A percentile compares a stretch with the other conserved stretches of the same genome.
phyloP scores from a whole-genome alignment of 2,113 vertebrate species.

The Lepisosteus osseus region DNA sequence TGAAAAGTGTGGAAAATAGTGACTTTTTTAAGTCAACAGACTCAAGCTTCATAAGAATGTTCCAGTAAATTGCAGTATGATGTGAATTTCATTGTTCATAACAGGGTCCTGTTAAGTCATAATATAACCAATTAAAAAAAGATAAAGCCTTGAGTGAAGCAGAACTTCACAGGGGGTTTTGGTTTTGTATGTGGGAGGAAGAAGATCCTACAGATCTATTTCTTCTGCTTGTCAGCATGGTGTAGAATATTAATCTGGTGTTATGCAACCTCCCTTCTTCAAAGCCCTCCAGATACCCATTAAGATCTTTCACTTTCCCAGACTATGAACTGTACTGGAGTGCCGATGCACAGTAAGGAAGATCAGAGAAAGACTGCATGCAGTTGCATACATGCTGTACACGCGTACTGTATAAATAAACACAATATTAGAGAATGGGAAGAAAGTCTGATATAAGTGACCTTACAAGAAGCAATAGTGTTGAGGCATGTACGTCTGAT shows the following conservation, averaged over 20 bases:
- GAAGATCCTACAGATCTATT: conserved; percentile 56
- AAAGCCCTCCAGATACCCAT: conserved; percentile 22
- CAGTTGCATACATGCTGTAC: not conserved
- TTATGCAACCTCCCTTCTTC: conserved; percentile 54
- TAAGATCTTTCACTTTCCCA: not conserved
- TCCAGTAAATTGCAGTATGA: too few species aligned
- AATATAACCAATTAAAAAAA: conserved; percentile 49
- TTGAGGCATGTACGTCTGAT: too few species aligned
- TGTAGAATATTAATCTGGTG: conserved; percentile 59
- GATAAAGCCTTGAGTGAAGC: conserved; percentile 23
- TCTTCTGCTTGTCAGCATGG: conserved; percentile 42
- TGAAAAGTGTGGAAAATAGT: too few species aligned
- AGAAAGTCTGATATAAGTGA: too few species aligned
- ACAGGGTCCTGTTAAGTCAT: too few species aligned
- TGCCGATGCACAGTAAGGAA: conserved; percentile 22
- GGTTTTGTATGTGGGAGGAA: conserved; percentile 52
- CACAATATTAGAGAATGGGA: too few species aligned
- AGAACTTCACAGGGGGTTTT: conserved; percentile 43
- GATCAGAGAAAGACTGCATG: too few species aligned
- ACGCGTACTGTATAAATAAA: not conserved
- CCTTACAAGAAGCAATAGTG: too few species aligned
- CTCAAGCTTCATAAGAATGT: too few species aligned
- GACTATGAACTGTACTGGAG: conserved; percentile 29
- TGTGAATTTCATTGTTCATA: too few species aligned
- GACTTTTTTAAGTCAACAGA: too few species aligned